Conservation (phyloP, 1,140 invertebrate genomes). For the Pseudomyrmex cubaensis region DNA sequence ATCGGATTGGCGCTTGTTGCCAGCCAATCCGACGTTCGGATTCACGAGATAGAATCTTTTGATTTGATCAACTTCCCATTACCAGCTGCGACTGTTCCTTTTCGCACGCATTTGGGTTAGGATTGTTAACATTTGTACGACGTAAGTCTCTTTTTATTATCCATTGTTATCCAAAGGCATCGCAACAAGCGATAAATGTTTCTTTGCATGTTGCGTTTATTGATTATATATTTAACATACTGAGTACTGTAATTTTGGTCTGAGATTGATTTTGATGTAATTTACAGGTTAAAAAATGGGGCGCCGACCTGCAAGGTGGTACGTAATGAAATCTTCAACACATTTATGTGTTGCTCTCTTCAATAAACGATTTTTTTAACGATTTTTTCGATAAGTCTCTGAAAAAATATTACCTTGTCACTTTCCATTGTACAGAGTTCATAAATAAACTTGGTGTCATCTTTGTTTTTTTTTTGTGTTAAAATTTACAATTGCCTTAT, state of each 20-base stretch:
- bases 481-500: constrained; percentile 11
- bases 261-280: constrained; percentile 53
- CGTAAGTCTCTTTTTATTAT: constrained; percentile 21
- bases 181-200: constrained; percentile 26
- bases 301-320: constrained; percentile 91
- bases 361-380: too few species aligned
- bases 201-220: not conserved
- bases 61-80: too few species aligned
- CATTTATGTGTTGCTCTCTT: too few species aligned
- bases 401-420: not conserved
- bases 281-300: constrained; percentile 86
- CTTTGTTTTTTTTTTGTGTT: not conserved
- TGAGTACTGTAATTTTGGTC: constrained; percentile 11
- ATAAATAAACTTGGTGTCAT: too few species aligned
- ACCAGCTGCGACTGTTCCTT: too few species aligned
- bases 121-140: too few species aligned
- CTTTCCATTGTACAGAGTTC: too few species aligned
- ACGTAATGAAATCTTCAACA: constrained; percentile 76
- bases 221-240: not conserved
- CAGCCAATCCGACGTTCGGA: too few species aligned
- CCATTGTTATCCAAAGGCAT: constrained; percentile 27
- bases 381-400: too few species aligned
- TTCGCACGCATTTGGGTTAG: too few species aligned
- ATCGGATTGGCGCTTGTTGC: too few species aligned
- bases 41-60: too few species aligned